Evolutionary conservation across 2,888 invertebrate genomes (phyloP).

Genomic region (Pogonocherus hispidulus): DNA sequence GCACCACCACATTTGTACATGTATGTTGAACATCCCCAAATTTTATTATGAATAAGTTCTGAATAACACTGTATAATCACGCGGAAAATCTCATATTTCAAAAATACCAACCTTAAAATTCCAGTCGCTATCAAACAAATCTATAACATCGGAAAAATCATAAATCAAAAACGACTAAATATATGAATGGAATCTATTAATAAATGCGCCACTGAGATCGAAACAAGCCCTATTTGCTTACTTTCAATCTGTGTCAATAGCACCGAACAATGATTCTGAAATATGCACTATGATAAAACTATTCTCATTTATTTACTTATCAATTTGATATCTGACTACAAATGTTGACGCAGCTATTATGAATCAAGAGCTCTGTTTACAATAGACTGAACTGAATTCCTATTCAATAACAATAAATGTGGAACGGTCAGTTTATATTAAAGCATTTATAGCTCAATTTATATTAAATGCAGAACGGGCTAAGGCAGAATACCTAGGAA

Average conservation of each 20-base stretch:
- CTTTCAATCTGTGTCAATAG: constrained; percentile 8
- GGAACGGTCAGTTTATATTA: neutral
- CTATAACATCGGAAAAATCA: neutral
- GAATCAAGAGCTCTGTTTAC: constrained; percentile 9
- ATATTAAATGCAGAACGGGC: too few relatives aligned
- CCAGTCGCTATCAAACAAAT: neutral
- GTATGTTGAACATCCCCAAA: too few relatives aligned
- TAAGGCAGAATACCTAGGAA: too few relatives aligned
- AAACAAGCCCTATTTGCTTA: neutral
- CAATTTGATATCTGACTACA: constrained; percentile 20
- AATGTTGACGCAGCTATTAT: constrained; percentile 25
- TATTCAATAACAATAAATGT: neutral
- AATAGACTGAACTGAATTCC: neutral
- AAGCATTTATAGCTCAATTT: too few relatives aligned
- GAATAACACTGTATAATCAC: too few relatives aligned
- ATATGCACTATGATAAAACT: constrained; percentile 12
- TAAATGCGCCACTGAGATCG: neutral
- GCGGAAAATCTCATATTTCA: too few relatives aligned
- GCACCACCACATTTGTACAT: too few relatives aligned
- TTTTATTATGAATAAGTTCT: too few relatives aligned
- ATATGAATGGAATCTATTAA: neutral
- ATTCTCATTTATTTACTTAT: constrained; percentile 12
- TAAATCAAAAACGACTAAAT: neutral
- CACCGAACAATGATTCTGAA: constrained; percentile 1
- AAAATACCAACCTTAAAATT: too few relatives aligned